Percentiles rank a stretch among this genome's conserved stretches.
Conservation (phyloP, 2,113 vertebrate species). For the Larimichthys polyactis region DNA sequence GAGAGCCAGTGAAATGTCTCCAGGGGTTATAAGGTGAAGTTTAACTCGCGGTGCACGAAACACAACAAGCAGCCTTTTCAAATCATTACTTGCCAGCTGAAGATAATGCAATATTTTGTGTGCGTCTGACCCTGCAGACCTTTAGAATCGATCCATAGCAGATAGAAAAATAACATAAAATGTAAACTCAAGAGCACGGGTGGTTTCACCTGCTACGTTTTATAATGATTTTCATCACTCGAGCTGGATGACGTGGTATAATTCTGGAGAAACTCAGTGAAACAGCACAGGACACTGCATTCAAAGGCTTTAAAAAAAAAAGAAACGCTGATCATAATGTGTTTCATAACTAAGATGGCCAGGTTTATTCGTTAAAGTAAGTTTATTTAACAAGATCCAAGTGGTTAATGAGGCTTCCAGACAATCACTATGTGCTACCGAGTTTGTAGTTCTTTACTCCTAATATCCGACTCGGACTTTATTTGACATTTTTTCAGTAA, state of each 20-base stretch:
- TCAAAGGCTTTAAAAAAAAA: not conserved
- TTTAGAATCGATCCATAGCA: not conserved
- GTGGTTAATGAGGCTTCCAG: not conserved
- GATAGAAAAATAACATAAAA: not conserved
- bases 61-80: not conserved
- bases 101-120: not conserved
- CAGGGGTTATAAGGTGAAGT: not conserved
- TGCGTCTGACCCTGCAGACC: not conserved
- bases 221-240: not conserved
- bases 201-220: not conserved
- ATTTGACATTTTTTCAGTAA: not conserved
- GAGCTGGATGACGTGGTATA: not conserved
- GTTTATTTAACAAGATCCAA: too few relatives aligned
- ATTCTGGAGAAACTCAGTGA: not conserved
- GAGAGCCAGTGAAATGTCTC: not conserved
- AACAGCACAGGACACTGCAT: not conserved
- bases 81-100: not conserved
- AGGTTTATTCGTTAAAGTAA: not conserved
- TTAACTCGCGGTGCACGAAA: not conserved
- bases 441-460: not conserved
- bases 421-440: not conserved
- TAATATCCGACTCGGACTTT: too few relatives aligned
- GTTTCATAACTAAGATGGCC: not conserved
- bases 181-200: not conserved
- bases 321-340: not conserved